Evolutionary conservation across 2,797 vertebrate genomes (phyloP).

Genomic region (Amazona ochrocephala): DNA sequence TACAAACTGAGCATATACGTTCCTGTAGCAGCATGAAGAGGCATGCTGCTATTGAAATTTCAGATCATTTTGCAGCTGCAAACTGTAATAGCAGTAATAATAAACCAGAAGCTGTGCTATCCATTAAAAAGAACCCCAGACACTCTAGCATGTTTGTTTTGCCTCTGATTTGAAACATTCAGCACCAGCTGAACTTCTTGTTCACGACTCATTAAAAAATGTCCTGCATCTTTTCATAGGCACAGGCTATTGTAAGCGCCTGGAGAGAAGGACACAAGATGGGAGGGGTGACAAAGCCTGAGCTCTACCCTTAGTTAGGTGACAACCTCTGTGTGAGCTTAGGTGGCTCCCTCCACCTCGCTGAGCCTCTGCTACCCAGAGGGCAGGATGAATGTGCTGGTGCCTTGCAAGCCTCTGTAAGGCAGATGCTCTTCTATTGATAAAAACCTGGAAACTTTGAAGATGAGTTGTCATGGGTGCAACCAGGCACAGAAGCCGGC

Average conservation of each 20-base stretch:
- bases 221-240: constrained; percentile 13
- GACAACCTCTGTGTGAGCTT: neutral
- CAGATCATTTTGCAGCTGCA: constrained; percentile 69
- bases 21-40: constrained; percentile 60
- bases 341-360: neutral
- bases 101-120: constrained; percentile 69
- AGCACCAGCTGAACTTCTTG: constrained; percentile 66
- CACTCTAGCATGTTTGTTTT: constrained; percentile 58
- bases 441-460: neutral
- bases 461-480: neutral
- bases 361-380: neutral
- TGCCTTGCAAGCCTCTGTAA: fast-evolving
- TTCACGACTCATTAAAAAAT: constrained; percentile 37
- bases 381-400: neutral
- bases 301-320: neutral
- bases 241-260: neutral
- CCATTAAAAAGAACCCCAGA: constrained; percentile 70
- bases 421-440: neutral
- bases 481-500: neutral
- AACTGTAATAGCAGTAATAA: constrained; percentile 70
- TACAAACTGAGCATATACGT: neutral
- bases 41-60: constrained; percentile 69
- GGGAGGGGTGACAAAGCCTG: neutral
- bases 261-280: neutral
- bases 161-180: constrained; percentile 57